Evolutionary conservation across 2,888 invertebrate genomes (phyloP), one percentile per base, ranked within the genome.

Genomic region (Drosophila picticornis): DNA sequence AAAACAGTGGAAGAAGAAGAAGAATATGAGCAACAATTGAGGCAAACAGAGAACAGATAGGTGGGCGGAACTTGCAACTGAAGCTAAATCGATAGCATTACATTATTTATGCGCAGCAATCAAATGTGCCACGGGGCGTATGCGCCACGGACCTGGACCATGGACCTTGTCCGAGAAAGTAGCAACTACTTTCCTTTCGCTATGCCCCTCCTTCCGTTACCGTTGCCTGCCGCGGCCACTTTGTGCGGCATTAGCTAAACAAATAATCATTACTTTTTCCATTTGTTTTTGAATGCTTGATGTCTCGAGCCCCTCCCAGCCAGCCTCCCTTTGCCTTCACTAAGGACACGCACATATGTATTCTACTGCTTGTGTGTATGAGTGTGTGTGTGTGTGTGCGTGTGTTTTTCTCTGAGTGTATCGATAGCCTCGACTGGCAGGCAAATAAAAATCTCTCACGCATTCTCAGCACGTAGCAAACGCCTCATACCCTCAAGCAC

Each of bases 231-330:
- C 68, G 60, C 73, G 87, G 82, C 88, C 88, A 88, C 88, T 88
- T 88, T 88, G 88, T 80, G 89, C 88, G 90, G 88, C 87, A 88
- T 88, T 88, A 88, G 89, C 87, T 90, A 90, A 89, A 80, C 88
- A 90, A 90, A 88, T 88, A 88, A 88, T 88, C 88, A 88, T 88
- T 88, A 90, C 89, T 87, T 88, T 87, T 87, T 90, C 89, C 89
- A 89, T 90, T 88, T 90, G 87, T 88, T 90, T 87, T 81, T 83
- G 83, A 83, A 83, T 83, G 86, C 80, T 74, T 80, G 83, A 80
- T 85, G 77, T 75, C 75, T 71, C 43, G 83, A 62, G 64, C 40
- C 4, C 13, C 34, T 25, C 36, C 19, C n/a, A n/a, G 9, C 0
- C 29, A 16, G 5, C 29, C 9, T 9, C n/a, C 9, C 22, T 16